Percentiles rank a stretch among this genome's conserved stretches.
Evolutionary conservation across 2,797 vertebrate genomes (phyloP).

Genomic region (Anabas testudineus): DNA sequence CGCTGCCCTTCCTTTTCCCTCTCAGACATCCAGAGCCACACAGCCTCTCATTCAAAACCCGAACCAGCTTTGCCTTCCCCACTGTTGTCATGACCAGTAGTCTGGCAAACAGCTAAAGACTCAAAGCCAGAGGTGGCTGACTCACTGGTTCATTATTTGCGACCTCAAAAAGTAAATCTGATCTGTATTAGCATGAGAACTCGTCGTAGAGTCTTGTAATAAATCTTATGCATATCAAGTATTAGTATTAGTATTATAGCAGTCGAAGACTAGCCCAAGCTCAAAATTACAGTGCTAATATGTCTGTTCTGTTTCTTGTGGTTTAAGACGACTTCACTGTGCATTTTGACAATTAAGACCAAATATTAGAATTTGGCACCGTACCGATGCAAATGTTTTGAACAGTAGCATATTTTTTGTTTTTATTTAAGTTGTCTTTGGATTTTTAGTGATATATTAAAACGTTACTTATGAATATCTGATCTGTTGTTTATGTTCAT

Average conservation of each 20-base stretch:
- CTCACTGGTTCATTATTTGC: slow-evolving; percentile 30
- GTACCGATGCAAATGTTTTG: background rate
- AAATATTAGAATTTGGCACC: background rate
- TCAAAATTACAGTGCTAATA: too few relatives aligned
- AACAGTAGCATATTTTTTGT: too few relatives aligned
- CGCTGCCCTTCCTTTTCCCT: slow-evolving; percentile 62
- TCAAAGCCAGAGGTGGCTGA: slow-evolving; percentile 7
- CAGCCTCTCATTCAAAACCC: slow-evolving; percentile 24
- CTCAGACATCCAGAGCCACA: slow-evolving; percentile 55
- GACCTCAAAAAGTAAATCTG: slow-evolving; percentile 22
- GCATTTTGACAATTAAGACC: slow-evolving; percentile 3
- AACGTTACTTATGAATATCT: too few relatives aligned
- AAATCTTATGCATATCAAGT: background rate
- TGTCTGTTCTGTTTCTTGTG: background rate
- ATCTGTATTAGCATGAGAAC: slow-evolving; percentile 8
- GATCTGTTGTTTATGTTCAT: too few relatives aligned
- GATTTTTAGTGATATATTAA: too few relatives aligned
- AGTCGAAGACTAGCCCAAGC: background rate
- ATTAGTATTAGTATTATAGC: too few relatives aligned
- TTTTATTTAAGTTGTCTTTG: too few relatives aligned
- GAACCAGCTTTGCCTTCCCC: slow-evolving; percentile 34
- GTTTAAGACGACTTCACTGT: background rate
- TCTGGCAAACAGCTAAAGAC: slow-evolving; percentile 24
- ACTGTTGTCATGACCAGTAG: slow-evolving; percentile 28
- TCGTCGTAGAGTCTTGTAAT: slow-evolving; percentile 1